Conservation (phyloP, 2,888 invertebrate genomes). For the Macroteleia sp. region DNA sequence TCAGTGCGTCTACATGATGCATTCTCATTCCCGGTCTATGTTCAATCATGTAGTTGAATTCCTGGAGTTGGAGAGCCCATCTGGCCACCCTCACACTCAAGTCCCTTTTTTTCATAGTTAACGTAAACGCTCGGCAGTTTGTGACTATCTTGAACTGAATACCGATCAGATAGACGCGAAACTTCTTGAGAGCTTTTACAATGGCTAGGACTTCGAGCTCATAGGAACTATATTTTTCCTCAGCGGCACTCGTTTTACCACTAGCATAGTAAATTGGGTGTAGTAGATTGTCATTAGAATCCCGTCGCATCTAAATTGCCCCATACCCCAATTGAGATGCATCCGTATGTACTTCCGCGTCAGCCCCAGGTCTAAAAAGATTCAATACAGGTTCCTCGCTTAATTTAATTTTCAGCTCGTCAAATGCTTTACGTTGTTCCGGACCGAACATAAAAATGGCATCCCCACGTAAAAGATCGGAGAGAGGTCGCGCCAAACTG, state of each 20-base stretch:
- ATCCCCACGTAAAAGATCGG: too few relatives aligned
- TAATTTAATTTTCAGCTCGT: too few relatives aligned
- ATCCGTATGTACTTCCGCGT: too few relatives aligned
- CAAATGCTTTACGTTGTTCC: too few relatives aligned
- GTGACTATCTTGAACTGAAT: constrained; percentile 50
- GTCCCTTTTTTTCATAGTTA: constrained; percentile 47
- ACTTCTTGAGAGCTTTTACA: constrained; percentile 62
- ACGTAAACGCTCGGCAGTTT: constrained; percentile 47
- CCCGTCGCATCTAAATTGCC: neutral
- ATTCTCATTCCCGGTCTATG: neutral
- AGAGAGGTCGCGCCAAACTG: too few relatives aligned
- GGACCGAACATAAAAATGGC: too few relatives aligned
- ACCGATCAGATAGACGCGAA: constrained; percentile 44
- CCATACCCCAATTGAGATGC: too few relatives aligned
- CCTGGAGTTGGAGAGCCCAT: constrained; percentile 41
- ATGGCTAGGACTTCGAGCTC: constrained; percentile 68
- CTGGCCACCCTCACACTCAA: constrained; percentile 29
- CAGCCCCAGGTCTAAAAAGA: too few relatives aligned
- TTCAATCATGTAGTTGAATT: constrained; percentile 17
- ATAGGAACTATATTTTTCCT: constrained; percentile 27
- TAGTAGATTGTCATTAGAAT: neutral
- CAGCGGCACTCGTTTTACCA: neutral
- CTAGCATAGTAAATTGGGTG: neutral
- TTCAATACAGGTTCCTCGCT: too few relatives aligned
- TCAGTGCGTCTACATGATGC: neutral